phyloP scores from a whole-genome alignment of 1,140 invertebrate genomes.

The Ctenoplectra terminalis region DNA sequence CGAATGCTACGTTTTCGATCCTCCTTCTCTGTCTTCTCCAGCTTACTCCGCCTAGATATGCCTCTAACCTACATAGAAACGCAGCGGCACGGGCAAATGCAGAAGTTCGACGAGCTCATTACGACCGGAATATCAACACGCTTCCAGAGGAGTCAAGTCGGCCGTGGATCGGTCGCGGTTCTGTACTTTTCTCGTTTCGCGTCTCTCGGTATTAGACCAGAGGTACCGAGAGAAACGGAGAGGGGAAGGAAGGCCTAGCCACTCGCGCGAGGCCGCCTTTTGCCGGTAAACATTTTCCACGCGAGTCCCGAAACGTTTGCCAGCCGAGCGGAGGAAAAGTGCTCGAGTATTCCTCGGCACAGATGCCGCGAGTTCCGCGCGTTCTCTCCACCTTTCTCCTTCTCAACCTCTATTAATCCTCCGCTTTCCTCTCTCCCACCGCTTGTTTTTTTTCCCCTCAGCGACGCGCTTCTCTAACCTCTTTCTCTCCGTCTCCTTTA shows the following conservation, averaged over 20 bases:
- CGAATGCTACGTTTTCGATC: background rate
- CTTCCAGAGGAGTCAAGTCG: constrained; percentile 2
- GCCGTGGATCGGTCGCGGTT: constrained; percentile 38
- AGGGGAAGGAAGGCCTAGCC: background rate
- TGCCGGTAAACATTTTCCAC: constrained; percentile 60
- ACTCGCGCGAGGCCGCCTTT: constrained; percentile 45
- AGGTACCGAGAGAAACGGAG: background rate
- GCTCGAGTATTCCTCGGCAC: constrained; percentile 44
- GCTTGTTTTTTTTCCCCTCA: constrained; percentile 13
- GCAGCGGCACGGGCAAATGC: background rate
- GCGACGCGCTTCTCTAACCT: background rate
- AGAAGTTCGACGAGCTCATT: constrained; percentile 52
- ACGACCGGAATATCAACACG: constrained; percentile 43
- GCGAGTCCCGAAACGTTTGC: constrained; percentile 57
- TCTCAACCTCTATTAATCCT: background rate
- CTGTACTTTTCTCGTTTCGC: constrained; percentile 56
- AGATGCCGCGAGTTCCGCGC: constrained; percentile 28
- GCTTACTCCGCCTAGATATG: background rate
- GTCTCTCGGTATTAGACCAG: constrained; percentile 40
- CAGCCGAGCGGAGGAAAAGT: constrained; percentile 24
- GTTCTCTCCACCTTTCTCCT: background rate
- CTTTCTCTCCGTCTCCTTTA: background rate
- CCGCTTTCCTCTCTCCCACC: no score
- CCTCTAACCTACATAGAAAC: background rate
- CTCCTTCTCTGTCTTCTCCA: background rate